Percentiles rank a stretch among this genome's conserved stretches.
Conservation (phyloP, 1,140 invertebrate species). For the Drosophila obscura region DNA sequence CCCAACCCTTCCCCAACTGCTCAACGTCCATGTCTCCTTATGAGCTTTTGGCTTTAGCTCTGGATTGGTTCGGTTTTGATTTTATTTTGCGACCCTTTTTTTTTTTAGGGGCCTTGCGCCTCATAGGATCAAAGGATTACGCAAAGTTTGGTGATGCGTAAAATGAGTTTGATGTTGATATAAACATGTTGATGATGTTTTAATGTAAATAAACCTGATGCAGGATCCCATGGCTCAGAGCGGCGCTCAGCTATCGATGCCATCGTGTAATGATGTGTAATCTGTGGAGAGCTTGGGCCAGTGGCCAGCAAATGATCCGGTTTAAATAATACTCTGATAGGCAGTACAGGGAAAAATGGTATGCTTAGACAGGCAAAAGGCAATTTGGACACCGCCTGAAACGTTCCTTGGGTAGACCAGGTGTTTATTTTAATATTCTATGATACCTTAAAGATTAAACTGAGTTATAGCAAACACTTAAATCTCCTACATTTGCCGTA, state of each 20-base stretch:
- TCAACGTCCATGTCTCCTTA: conserved; percentile 6
- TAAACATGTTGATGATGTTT: conserved; percentile 82
- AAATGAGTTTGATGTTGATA: conserved; percentile 83
- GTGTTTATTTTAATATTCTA: too few species aligned
- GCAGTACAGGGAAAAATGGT: too few species aligned
- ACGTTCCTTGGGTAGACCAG: too few species aligned
- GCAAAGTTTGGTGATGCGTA: conserved; percentile 80
- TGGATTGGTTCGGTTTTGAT: conserved; percentile 28
- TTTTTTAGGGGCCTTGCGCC: conserved; percentile 42
- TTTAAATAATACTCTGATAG: conserved; percentile 18
- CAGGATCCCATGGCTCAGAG: conserved; percentile 13
- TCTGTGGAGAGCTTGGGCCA: conserved; percentile 43
- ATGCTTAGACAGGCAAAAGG: too few species aligned
- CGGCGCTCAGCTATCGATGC: conserved; percentile 12
- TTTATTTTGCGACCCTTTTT: conserved; percentile 48
- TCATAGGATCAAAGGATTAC: conserved; percentile 80
- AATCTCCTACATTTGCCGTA: too few species aligned
- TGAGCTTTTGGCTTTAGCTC: conserved; percentile 16
- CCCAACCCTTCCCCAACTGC: neutral
- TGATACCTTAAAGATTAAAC: too few species aligned
- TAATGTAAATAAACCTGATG: conserved; percentile 76
- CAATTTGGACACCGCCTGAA: too few species aligned
- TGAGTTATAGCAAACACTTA: too few species aligned
- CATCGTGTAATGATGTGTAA: conserved; percentile 74
- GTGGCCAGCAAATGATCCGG: conserved; percentile 3